Base-by-base conservation (phyloP, 2,797 vertebrate genomes). In the Anguilla megastoma region DNA sequence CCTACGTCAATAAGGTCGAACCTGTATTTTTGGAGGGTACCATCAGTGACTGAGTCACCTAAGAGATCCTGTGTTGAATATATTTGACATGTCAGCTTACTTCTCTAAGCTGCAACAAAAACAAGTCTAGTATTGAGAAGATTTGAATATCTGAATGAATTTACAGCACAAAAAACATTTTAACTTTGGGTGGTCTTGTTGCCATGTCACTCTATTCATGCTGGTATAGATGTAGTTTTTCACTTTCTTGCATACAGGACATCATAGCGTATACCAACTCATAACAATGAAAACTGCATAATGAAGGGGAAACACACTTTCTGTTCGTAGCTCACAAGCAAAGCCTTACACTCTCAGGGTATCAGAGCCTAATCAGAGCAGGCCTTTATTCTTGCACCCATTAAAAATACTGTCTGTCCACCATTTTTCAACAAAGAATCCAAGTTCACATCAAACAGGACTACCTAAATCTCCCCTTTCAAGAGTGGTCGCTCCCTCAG, bases 361-460 rank as follows among this genome's bases (percentile, higher is more conserved):
- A 24, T 24, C 60, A 66, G 21, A 66, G 60, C 7, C n/a, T 12
- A n/a, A 24, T 71, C 69, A 33, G n/a, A 66, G 27, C 9, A 30
- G 27, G 14, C 69, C 8, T 4, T 66, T 9, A 74, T n/a, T 74
- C 27, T 33, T 74, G 69, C 27, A 2, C 10, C 69, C 27, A 33
- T 74, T 12, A 74, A 12, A 74, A 74, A 74, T 33, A 74, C 69
- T 71, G n/a, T 30, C 69, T 30, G 69, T 30, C 69, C 27, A 33
- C 10, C 27, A 33, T n/a, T 74, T 74, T 74, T 74, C 69, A 9
- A 33, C 69, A 74, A 74, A 74, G n/a, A 74, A 33, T 33, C 7
- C n/a, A 74, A 74, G 69, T 74, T 18, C 69, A 74, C 69, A 30
- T 74, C 69, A 74, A 74, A 74, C 69, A 33, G 69, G 10, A 33